Evolutionary conservation across 2,888 invertebrate species (phyloP).

Genomic region (Erebia epiphron): DNA sequence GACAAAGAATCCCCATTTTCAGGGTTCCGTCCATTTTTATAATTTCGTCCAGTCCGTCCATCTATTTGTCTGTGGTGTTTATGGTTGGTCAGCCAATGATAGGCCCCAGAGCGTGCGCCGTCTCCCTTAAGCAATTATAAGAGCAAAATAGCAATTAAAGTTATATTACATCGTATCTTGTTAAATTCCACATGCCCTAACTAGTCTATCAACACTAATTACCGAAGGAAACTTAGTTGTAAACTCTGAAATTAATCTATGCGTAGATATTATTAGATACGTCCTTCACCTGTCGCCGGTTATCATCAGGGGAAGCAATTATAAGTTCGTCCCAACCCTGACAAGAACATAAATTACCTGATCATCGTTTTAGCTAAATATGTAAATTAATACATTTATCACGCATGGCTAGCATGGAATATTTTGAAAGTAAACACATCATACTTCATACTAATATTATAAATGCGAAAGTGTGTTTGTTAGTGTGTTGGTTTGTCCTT

Average conservation of each 20-base stretch:
- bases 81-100: no score
- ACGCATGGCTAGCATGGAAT: not conserved
- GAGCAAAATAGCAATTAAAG: not conserved
- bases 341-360: slow-evolving; percentile 41
- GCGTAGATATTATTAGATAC: slow-evolving; percentile 24
- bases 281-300: slow-evolving; percentile 43
- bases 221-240: slow-evolving; percentile 5
- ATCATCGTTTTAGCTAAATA: slow-evolving; percentile 28
- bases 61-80: no score
- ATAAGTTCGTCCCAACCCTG: slow-evolving; percentile 43
- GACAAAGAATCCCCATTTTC: no score
- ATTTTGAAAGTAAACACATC: not conserved
- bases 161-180: not conserved
- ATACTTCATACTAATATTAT: no score
- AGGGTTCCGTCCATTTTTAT: no score
- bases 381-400: slow-evolving; percentile 24
- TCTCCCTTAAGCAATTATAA: no score
- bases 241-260: slow-evolving; percentile 22
- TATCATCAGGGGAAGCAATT: slow-evolving; percentile 42
- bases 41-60: no score
- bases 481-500: no score
- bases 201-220: slow-evolving; percentile 3
- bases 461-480: no score
- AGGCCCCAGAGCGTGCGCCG: no score
- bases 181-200: not conserved